These are phyloP conservation scores for Mobula hypostoma DNA, from an alignment of 2,113 vertebrate species.

Conservation along the genomic window DNA sequence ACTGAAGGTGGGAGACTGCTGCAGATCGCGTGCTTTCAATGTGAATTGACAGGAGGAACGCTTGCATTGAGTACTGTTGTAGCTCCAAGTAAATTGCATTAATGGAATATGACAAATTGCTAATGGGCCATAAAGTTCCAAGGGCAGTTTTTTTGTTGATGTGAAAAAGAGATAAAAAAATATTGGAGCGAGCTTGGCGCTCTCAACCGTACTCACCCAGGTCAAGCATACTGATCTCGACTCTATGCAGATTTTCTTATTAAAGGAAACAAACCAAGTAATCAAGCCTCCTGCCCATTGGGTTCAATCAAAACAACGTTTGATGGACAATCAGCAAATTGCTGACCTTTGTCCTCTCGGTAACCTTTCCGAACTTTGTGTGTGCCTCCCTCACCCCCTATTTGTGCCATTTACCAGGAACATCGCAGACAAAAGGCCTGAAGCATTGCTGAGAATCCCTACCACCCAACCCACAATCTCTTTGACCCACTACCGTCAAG, in stretches of 20 bases:
- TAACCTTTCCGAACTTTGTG: background rate
- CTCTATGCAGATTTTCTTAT: background rate
- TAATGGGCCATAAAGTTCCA: constrained; percentile 19
- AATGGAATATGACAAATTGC: constrained; percentile 31
- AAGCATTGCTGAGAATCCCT: too few relatives aligned
- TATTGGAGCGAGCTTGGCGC: background rate
- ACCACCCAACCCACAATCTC: too few relatives aligned
- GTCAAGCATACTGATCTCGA: background rate
- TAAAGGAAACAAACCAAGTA: background rate
- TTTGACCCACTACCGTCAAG: too few relatives aligned
- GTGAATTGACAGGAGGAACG: background rate
- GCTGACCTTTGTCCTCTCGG: background rate
- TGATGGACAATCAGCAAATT: background rate
- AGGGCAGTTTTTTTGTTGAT: constrained; percentile 1
- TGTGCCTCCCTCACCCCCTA: background rate
- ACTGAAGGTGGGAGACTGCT: background rate
- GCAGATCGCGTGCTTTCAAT: background rate
- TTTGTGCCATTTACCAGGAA: too few relatives aligned
- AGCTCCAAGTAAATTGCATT: background rate
- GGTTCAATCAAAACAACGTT: background rate
- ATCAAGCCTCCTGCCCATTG: background rate
- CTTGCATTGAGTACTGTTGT: background rate
- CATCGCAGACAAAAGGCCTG: too few relatives aligned
- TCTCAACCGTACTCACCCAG: background rate
- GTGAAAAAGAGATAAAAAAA: background rate